Conservation (phyloP, 2,113 vertebrate genomes). For the Amazona guildingii region DNA sequence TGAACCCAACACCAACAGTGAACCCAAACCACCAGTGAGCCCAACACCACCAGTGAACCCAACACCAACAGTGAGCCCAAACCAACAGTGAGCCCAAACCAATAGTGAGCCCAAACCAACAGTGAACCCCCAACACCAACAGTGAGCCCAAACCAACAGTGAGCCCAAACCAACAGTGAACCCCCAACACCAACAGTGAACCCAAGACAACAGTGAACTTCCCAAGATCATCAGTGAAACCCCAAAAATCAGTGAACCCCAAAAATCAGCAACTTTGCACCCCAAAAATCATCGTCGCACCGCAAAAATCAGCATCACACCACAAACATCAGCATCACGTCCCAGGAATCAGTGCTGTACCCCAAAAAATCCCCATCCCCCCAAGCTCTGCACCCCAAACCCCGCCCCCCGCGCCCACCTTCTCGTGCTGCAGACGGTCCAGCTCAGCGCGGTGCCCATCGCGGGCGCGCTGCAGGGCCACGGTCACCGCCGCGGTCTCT, state of each 20-base stretch:
- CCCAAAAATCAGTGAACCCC: background rate
- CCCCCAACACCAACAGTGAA: too few relatives aligned
- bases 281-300: accelerated
- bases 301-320: background rate
- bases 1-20: too few relatives aligned
- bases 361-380: background rate
- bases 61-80: too few relatives aligned
- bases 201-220: background rate
- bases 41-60: background rate
- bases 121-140: too few relatives aligned
- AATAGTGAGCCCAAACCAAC: too few relatives aligned
- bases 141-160: too few relatives aligned
- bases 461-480: conserved; percentile 71
- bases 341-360: background rate
- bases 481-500: background rate
- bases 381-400: background rate
- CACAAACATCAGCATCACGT: background rate
- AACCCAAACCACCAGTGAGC: too few relatives aligned
- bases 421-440: conserved; percentile 79
- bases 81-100: accelerated
- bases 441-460: conserved; percentile 81
- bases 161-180: too few relatives aligned
- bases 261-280: accelerated
- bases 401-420: conserved; percentile 61
- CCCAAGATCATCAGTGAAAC: background rate